A percentile compares a stretch with the other conserved stretches of the same genome.
Conservation (phyloP, 2,888 invertebrate species). For the Spodoptera littoralis region DNA sequence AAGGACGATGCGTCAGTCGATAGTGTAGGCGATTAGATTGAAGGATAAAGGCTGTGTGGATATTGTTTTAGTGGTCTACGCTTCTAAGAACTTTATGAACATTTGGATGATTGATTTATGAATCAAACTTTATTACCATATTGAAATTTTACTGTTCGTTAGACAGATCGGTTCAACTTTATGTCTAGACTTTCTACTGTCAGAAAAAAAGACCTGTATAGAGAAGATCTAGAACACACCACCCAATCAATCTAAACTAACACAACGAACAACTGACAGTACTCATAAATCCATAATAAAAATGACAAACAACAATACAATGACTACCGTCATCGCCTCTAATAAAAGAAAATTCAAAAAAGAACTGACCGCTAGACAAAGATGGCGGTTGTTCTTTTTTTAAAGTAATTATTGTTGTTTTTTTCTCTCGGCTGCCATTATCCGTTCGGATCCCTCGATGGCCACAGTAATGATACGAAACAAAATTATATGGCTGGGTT, state of each 20-base stretch:
- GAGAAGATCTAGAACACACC: conserved; percentile 9
- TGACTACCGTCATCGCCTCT: conserved; percentile 57
- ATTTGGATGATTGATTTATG: background rate
- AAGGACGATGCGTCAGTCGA: conserved; percentile 62
- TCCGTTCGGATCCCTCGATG: conserved; percentile 72
- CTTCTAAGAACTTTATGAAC: background rate
- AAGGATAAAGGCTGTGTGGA: conserved; percentile 35
- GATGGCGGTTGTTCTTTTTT: conserved; percentile 68
- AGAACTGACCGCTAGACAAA: conserved; percentile 71
- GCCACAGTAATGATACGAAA: conserved; percentile 83
- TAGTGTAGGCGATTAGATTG: conserved; percentile 67
- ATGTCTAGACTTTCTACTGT: too few species aligned
- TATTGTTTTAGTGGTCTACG: conserved; percentile 27
- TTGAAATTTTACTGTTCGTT: too few species aligned
- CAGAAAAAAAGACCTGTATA: conserved; percentile 13
- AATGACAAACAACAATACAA: conserved; percentile 57
- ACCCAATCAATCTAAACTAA: conserved; percentile 26
- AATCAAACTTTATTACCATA: background rate
- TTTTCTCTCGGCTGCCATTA: conserved; percentile 80
- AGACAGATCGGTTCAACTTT: too few species aligned
- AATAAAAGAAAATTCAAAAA: conserved; percentile 49
- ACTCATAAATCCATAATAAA: conserved; percentile 29
- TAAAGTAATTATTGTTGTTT: conserved; percentile 74
- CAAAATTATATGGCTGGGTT: conserved; percentile 83
- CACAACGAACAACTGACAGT: conserved; percentile 20